Base-by-base conservation (phyloP, 2,797 vertebrate genomes). In the Urosaurus nigricauda region DNA sequence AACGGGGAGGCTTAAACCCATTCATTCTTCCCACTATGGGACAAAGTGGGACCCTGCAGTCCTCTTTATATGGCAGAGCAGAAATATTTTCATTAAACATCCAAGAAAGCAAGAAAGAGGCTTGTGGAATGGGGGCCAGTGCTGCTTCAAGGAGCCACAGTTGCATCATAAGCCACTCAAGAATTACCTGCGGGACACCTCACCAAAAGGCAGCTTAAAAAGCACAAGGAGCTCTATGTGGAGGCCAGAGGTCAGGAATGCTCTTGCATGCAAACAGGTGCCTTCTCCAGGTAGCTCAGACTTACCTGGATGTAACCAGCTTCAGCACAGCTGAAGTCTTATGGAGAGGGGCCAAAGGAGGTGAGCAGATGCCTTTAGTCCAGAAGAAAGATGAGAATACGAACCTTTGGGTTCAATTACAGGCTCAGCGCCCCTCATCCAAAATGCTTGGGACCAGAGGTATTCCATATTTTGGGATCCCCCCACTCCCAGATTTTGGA, bases 141-240 rank as follows among this genome's bases (percentile, higher is more conserved):
- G 3, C n/a, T 70, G n/a, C 6, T 12, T 13, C 11, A 29, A 24
- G 70, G 68, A 58, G 24, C 40, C 47, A 24, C 7, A 9, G 35
- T 86, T n/a, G 65, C 3, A 37, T 53, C 24, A 65, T 29, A 13
- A 14, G 19, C n/a, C 43, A 65, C 43, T 53, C 58, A 65, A 21
- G 77, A 53, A 77, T 79, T 26, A 70, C 26, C 58, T 3, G 47
- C 35, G 37, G 71, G 71, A 84, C 0, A 0, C 4, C 24, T 85
- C 9, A 26, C 21, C 17, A 63, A 26, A 35, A 65, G 5, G 40
- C 60, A 78, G 35, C 2, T 79, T 84, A 83, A 65, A 4, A 87
- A 40, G 43, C 82, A 80, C 40, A 77, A 65, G 91, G 63, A 90
- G 74, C 26, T 43, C 26, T 56, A 12, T 37, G 88, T 37, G 74